These are phyloP conservation scores for Philonicus albiceps DNA, from an alignment of 2,888 invertebrate species.

Conservation along the genomic window DNA sequence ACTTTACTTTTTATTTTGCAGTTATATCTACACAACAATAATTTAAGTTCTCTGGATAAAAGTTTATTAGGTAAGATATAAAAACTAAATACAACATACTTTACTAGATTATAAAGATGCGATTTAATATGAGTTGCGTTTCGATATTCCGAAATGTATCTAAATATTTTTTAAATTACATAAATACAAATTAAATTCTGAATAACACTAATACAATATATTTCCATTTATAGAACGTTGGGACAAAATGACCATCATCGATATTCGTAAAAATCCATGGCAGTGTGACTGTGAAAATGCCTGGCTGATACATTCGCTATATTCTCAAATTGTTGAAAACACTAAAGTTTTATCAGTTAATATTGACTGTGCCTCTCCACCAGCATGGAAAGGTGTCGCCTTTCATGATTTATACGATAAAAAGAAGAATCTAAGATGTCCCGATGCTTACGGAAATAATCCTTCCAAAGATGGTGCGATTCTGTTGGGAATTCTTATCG, in stretches of 20 bases:
- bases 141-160: no score
- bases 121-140: no score
- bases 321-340: slow-evolving; percentile 64
- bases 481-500: slow-evolving; percentile 74
- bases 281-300: slow-evolving; percentile 81
- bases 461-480: slow-evolving; percentile 75
- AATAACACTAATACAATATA: neutral
- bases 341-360: slow-evolving; percentile 53
- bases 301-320: slow-evolving; percentile 75
- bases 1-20: slow-evolving; percentile 57
- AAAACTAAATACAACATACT: no score
- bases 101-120: no score
- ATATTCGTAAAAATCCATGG: slow-evolving; percentile 78
- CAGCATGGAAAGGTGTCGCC: slow-evolving; percentile 69
- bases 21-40: slow-evolving; percentile 78
- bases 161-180: no score
- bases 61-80: slow-evolving; percentile 66
- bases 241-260: slow-evolving; percentile 72
- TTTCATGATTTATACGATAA: slow-evolving; percentile 68
- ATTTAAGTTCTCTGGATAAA: slow-evolving; percentile 55
- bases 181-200: no score
- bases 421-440: slow-evolving; percentile 71
- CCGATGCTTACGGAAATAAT: slow-evolving; percentile 70
- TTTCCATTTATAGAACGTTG: slow-evolving; percentile 69
- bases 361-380: slow-evolving; percentile 72